Conservation (phyloP, 2,888 invertebrate species). For the Hesperia comma region DNA sequence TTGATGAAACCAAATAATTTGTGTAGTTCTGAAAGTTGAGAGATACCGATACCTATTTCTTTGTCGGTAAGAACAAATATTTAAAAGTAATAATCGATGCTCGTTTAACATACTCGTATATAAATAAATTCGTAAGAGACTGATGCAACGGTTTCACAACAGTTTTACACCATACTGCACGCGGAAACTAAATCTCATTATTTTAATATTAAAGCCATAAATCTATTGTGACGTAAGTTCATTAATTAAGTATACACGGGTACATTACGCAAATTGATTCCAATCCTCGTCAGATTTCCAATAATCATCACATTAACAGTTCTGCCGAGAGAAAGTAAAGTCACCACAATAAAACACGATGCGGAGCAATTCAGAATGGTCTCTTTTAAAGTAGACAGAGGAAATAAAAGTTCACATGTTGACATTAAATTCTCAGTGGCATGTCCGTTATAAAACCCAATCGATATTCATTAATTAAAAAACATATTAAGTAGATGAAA, state of each 20-base stretch:
- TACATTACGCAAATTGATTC: constrained; percentile 19
- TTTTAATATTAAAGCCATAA: background rate
- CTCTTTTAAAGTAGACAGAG: background rate
- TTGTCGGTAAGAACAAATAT: too few species aligned
- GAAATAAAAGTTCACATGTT: too few species aligned
- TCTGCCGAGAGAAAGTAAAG: constrained; percentile 13
- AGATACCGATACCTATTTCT: too few species aligned
- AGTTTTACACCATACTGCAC: background rate
- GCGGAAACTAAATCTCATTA: background rate
- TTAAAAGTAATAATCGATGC: too few species aligned
- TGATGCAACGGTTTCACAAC: background rate
- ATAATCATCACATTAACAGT: background rate
- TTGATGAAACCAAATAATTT: too few species aligned
- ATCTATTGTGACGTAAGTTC: background rate
- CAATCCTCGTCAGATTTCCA: constrained; percentile 4
- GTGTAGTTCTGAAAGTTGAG: too few species aligned
- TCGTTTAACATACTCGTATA: too few species aligned
- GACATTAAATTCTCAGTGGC: too few species aligned
- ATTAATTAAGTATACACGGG: background rate
- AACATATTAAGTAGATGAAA: too few species aligned
- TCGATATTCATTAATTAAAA: too few species aligned
- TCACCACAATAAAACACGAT: constrained; percentile 21
- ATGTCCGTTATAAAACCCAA: too few species aligned
- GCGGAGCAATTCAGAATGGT: constrained; percentile 9
- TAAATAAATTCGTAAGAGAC: background rate